Base-by-base conservation (phyloP, 1,140 invertebrate species). In the Microplitis demolitor region DNA sequence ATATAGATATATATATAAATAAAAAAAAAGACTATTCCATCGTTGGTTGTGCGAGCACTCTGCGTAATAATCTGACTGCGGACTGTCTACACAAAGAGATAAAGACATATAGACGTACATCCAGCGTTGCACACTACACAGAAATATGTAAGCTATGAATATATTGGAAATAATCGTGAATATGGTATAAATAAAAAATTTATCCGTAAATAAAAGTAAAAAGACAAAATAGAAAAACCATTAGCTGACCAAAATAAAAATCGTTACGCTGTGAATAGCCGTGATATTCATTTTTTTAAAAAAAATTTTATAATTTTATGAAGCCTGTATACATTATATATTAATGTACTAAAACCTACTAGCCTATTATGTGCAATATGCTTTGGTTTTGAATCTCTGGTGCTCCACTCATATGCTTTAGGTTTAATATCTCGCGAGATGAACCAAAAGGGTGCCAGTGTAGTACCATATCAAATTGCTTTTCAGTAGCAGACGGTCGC, bases 381-480 rank as follows among this genome's bases (percentile, higher is more conserved):
- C 39, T 45, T 45, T 45, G 39, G 39, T 45, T 45, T 45, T 45
- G 39, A 8, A 45, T 45, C 39, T 45, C 39, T 45, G 39, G 11
- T 45, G 39, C 39, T 45, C 39, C 39, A 45, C 39, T 45, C 39
- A 45, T 45, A 45, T 45, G 39, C 16, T 31, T 58, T 31, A 6
- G 16, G 16, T 31, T 58, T 16, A 24, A 31, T 31, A 24, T 24
- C 14, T 58, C 16, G 16, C 56, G 56, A 16, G 56, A 58, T 24
- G 56, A 58, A 33, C 16, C 5, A 34, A 69, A 61, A 45, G 54
- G 58, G 58, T 31, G 58, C 39, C 39, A 45, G 39, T 45, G 3
- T 56, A 45, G 54, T 24, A 60, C 34, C 74, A 64, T 69, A 80
- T 81, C 80, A 76, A 79, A 79, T 81, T 81, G 78, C 80, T 78